Base-by-base conservation (phyloP, 2,113 vertebrate species). In the Tetrax tetrax region DNA sequence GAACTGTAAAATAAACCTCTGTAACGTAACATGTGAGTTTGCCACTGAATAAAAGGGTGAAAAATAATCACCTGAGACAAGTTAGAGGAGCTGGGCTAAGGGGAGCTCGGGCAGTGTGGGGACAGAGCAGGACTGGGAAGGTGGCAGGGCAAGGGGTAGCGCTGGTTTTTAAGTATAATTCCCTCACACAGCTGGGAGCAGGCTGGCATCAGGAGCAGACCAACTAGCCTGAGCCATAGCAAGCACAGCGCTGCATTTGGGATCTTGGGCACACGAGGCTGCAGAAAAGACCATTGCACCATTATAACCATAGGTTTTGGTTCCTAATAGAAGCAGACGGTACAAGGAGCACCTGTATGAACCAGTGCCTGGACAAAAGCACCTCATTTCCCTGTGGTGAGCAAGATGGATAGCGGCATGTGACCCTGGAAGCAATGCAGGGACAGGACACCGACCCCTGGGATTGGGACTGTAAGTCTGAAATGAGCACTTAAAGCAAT, bases 11-110 rank as follows among this genome's bases (percentile, higher is more conserved):
- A 12, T 9, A 5, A 65, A 61, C 4, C 28, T 28, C 72, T 21
- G 47, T 3, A 11, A 38, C 3, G 2, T 2, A 3, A 7, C 5
- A 1, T 0, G 0, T 7, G 24, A 35, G 15, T 53, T 63, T 27
- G 37, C 7, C 12, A 6, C 18, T 6, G 63, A 31, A 10, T 12
- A 11, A 50, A 66, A 54, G 47, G 28, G 24, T 48, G 83, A 47
- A 14, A 64, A 74, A 22, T 18, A 38, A 14, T 82, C 15, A 10
- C 27, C n/a, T 0, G 0, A 28, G 35, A 6, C 7, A 6, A 6
- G 5, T n/a, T 25, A 7, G 23, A 14, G 60, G 43, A n/a, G 21
- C 7, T 28, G 66, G 19, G 7, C 11, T 38, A 11, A n/a, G 4
- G 9, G 57, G n/a, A 56, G 54, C 35, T 51, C 4, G 2, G 57